phyloP scores from a whole-genome alignment of 2,888 invertebrate species.

The Chelonus formosanus region DNA sequence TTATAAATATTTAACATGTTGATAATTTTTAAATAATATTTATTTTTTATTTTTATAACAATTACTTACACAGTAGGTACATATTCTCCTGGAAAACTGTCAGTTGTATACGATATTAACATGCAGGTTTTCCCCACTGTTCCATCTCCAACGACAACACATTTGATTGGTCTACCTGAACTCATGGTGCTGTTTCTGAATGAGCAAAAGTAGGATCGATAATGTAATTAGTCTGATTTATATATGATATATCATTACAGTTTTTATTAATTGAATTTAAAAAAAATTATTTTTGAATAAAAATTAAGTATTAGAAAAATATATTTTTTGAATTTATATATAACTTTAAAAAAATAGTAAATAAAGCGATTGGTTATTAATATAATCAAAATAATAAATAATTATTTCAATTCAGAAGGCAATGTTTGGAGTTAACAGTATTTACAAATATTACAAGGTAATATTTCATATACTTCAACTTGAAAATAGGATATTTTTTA shows the following conservation, averaged over 20 bases:
- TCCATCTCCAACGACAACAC: constrained; percentile 92
- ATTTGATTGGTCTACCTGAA: constrained; percentile 90
- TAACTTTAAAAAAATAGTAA: no score
- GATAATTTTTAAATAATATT: constrained; percentile 11
- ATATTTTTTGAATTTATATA: no score
- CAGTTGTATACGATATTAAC: constrained; percentile 92
- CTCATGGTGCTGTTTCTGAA: constrained; percentile 72
- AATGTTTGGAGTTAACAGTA: no score
- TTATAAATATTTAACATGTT: constrained; percentile 31
- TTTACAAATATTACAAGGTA: no score
- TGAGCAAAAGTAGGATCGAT: constrained; percentile 18
- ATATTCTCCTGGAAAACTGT: constrained; percentile 94
- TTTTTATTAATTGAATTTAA: neutral
- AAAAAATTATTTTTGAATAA: neutral
- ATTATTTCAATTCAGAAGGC: no score
- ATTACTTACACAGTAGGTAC: constrained; percentile 90
- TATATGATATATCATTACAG: neutral
- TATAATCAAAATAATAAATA: no score
- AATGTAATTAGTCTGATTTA: neutral
- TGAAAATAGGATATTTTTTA: no score
- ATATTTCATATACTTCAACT: no score
- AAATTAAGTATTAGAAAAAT: neutral
- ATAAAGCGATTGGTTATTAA: no score
- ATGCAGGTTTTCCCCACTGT: constrained; percentile 95
- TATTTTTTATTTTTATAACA: neutral